Base-by-base conservation (phyloP, 1,140 invertebrate genomes). In the Drosophila nikananu region DNA sequence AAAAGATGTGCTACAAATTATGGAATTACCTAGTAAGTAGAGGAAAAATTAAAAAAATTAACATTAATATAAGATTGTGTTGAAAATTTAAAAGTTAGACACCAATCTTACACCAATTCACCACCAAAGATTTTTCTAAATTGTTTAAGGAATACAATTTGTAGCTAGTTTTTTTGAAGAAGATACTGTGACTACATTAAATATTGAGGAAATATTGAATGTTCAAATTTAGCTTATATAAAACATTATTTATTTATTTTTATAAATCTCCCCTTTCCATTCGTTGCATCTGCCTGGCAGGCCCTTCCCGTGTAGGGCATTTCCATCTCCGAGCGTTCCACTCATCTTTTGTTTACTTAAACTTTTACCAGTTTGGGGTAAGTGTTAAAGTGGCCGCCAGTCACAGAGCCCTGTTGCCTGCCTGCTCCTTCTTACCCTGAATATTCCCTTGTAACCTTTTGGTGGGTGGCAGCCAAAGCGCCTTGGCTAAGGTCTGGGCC, bases 311-410 rank as follows among this genome's bases (percentile, higher is more conserved):
- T 49, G 42, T 37, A 77, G 75, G 17, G 75, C 57, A 78, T 78
- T 78, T 65, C 41, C 75, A 68, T 21, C 62, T 71, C 67, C 54
- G 74, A 78, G 68, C 74, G 60, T 62, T 77, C 73, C 84, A 89
- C 84, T 89, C 84, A 81, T 79, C 68, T 75, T 87, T 78, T 89
- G 74, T 89, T 89, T 89, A 83, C 84, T 89, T 89, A 84, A 89
- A 89, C 84, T 89, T 89, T 89, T 89, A 90, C 81, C 84, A 86
- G 80, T 86, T 84, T 75, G 83, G 83, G 81, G 77, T 82, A 74
- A 89, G 84, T 90, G 86, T 77, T 89, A 89, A 89, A 90, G 84
- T 89, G 86, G 73, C 68, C 65, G 75, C 54, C 80, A 70, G 80
- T 76, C 64, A 46, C 48, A 77, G 49, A 60, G 49, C 32, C 63